phyloP scores from a whole-genome alignment of 2,797 vertebrate species.

The Poeciliopsis turneri region DNA sequence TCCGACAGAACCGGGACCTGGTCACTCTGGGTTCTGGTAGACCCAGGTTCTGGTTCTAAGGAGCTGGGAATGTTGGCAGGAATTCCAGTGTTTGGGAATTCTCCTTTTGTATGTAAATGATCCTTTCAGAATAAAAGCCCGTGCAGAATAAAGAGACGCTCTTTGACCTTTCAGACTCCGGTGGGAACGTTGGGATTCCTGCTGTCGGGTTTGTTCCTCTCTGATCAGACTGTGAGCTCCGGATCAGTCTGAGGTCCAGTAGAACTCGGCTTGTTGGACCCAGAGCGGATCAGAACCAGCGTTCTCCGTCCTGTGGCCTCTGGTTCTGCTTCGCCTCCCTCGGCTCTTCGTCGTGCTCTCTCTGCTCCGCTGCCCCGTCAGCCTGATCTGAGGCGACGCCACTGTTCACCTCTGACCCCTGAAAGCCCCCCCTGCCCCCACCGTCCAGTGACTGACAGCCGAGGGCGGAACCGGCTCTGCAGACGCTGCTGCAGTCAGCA shows the following conservation, averaged over 20 bases:
- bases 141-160: constrained; percentile 18
- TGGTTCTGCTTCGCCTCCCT: neutral
- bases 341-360: neutral
- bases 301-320: neutral
- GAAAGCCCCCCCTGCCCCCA: neutral
- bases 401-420: constrained; percentile 45
- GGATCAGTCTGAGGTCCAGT: no score
- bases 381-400: constrained; percentile 26
- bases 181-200: constrained; percentile 20
- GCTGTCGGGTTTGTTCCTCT: neutral
- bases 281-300: neutral
- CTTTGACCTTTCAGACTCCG: constrained; percentile 17
- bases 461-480: constrained; percentile 8
- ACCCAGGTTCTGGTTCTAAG: neutral
- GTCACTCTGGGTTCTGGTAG: neutral
- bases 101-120: constrained; percentile 38
- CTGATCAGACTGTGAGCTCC: no score
- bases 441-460: constrained; percentile 27
- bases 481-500: constrained; percentile 32
- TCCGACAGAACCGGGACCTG: neutral
- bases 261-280: neutral
- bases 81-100: neutral
- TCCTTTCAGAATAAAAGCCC: constrained; percentile 37
- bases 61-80: neutral
- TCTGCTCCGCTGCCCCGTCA: constrained; percentile 14